Percentiles rank a stretch among this genome's conserved stretches.
Evolutionary conservation across 1,140 invertebrate species (phyloP).

Genomic region (Sarcophaga peregrina): DNA sequence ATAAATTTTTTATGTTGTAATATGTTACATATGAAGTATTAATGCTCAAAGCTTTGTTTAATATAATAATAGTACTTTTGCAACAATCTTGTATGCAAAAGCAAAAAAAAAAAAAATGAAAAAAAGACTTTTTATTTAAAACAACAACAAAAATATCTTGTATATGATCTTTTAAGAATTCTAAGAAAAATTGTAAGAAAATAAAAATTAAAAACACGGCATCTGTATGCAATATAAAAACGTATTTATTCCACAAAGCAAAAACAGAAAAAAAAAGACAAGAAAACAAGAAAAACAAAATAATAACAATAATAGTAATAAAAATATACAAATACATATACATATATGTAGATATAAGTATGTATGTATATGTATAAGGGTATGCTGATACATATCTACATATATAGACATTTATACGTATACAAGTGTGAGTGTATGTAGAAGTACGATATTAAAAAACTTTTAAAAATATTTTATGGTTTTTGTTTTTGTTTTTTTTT

Average conservation of each 20-base stretch:
- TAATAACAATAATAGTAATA: not conserved
- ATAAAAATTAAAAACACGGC: not conserved
- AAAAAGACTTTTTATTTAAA: not conserved
- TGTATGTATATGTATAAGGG: not conserved
- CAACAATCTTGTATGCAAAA: not conserved
- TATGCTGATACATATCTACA: not conserved
- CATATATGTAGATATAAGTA: not conserved
- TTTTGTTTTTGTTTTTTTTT: not conserved
- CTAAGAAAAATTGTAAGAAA: not conserved
- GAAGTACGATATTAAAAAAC: not conserved
- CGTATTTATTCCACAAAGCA: slow-evolving; percentile 8
- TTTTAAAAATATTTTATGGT: slow-evolving; percentile 17
- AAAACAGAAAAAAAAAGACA: too few relatives aligned
- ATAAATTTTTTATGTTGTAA: too few relatives aligned
- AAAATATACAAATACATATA: not conserved
- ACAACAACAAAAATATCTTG: not conserved
- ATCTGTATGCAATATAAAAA: not conserved
- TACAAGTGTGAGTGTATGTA: not conserved
- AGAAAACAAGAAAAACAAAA: not conserved
- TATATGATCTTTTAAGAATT: not conserved
- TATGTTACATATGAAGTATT: not conserved
- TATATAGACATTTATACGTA: not conserved
- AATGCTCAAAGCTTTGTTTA: slow-evolving; percentile 1
- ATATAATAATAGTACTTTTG: not conserved
- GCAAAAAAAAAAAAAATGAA: too few relatives aligned